Percentiles rank a stretch among this genome's conserved stretches.
These are phyloP conservation scores for Tinea trinotella DNA, from an alignment of 2,888 invertebrate genomes.

Conservation along the genomic window DNA sequence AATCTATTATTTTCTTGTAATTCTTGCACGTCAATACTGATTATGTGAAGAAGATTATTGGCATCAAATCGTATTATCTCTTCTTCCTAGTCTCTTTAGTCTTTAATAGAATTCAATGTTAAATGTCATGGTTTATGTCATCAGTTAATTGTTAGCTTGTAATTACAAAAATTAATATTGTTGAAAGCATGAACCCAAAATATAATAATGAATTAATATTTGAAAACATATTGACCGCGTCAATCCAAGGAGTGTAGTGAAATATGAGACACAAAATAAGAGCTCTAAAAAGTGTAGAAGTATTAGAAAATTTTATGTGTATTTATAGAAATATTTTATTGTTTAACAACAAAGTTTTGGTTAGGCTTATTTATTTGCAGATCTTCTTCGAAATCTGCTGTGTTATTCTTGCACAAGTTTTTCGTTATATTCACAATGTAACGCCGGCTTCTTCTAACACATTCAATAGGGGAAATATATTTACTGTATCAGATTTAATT, in stretches of 20 bases:
- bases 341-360: background rate
- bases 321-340: background rate
- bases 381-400: background rate
- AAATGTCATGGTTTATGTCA: no score
- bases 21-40: no score
- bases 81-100: no score
- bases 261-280: background rate
- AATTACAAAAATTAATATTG: no score
- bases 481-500: background rate
- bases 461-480: background rate
- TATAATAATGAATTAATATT: no score
- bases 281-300: background rate
- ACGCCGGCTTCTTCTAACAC: background rate
- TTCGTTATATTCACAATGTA: background rate
- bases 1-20: no score
- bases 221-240: no score
- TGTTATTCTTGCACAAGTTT: background rate
- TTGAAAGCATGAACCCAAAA: no score
- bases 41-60: no score
- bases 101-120: no score
- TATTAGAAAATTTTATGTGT: constrained; percentile 3
- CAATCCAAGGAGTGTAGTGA: background rate
- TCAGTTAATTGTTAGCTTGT: no score
- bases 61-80: no score
- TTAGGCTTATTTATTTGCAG: background rate